A percentile compares a stretch with the other conserved stretches of the same genome.
Conservation (phyloP, 2,888 invertebrate species). For the Apodemia mormo region DNA sequence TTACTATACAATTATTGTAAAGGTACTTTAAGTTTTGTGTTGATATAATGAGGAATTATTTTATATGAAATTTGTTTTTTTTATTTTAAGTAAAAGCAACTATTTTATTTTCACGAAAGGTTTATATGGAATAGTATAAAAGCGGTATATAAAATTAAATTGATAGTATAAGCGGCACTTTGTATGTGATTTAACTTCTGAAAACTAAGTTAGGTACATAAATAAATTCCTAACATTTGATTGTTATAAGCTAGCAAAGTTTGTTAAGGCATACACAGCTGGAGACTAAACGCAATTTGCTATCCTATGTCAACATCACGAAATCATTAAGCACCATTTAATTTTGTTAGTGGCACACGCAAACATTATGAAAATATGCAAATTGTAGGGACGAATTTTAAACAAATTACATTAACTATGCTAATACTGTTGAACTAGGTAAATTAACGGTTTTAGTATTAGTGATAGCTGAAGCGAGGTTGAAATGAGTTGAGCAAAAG, state of each 20-base stretch:
- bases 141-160: too few relatives aligned
- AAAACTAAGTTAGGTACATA: too few relatives aligned
- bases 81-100: too few relatives aligned
- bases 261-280: neutral
- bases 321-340: slow-evolving; percentile 21
- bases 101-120: too few relatives aligned
- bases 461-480: neutral
- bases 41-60: too few relatives aligned
- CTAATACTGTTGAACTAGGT: slow-evolving; percentile 6
- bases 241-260: neutral
- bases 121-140: too few relatives aligned
- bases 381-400: slow-evolving; percentile 19
- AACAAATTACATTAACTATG: slow-evolving; percentile 8
- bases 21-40: too few relatives aligned
- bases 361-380: slow-evolving; percentile 26
- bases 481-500: neutral
- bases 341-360: slow-evolving; percentile 18
- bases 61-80: too few relatives aligned
- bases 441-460: slow-evolving; percentile 12
- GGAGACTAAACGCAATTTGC: slow-evolving; percentile 14
- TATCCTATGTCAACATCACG: slow-evolving; percentile 17
- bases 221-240: neutral
- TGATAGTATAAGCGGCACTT: too few relatives aligned
- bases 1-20: too few relatives aligned
- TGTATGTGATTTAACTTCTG: too few relatives aligned